phyloP scores from a whole-genome alignment of 92 coral and sea anemone genomes.

The Palythoa caribaeorum region DNA sequence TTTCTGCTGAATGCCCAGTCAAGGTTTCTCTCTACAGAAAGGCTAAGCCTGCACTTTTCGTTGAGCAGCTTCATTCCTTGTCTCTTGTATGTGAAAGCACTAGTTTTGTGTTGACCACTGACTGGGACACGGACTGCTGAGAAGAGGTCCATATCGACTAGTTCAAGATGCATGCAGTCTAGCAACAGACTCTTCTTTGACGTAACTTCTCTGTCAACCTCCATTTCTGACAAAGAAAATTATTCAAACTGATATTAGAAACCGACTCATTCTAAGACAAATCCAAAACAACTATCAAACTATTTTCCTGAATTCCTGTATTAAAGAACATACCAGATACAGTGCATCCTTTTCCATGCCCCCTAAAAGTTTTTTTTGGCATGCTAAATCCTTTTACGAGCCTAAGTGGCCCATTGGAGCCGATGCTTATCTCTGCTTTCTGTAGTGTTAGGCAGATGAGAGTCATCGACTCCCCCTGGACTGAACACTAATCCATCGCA shows the following conservation, averaged over 20 bases:
- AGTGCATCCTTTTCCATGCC: too few relatives aligned
- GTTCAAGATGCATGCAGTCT: constrained; percentile 94
- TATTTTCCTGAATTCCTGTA: too few relatives aligned
- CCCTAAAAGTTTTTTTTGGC: too few relatives aligned
- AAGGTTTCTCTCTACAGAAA: constrained; percentile 92
- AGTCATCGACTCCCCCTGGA: too few relatives aligned
- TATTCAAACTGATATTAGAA: background rate
- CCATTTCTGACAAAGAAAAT: constrained; percentile 24
- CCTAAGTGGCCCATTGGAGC: too few relatives aligned
- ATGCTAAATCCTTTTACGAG: too few relatives aligned
- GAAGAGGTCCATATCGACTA: constrained; percentile 94
- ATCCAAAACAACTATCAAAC: too few relatives aligned
- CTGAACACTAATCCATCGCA: too few relatives aligned
- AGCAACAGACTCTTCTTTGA: constrained; percentile 60
- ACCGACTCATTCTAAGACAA: background rate
- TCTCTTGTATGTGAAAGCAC: constrained; percentile 76
- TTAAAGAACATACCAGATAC: too few relatives aligned
- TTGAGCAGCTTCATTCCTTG: constrained; percentile 92
- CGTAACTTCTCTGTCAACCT: constrained; percentile 21
- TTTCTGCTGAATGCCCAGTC: constrained; percentile 98
- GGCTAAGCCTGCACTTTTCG: constrained; percentile 88
- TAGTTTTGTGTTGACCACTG: constrained; percentile 56
- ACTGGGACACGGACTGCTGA: constrained; percentile 82
- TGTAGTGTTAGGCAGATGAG: too few relatives aligned
- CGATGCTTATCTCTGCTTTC: too few relatives aligned